Conservation (phyloP, 2,797 vertebrate species). For the Limosa lapponica region DNA sequence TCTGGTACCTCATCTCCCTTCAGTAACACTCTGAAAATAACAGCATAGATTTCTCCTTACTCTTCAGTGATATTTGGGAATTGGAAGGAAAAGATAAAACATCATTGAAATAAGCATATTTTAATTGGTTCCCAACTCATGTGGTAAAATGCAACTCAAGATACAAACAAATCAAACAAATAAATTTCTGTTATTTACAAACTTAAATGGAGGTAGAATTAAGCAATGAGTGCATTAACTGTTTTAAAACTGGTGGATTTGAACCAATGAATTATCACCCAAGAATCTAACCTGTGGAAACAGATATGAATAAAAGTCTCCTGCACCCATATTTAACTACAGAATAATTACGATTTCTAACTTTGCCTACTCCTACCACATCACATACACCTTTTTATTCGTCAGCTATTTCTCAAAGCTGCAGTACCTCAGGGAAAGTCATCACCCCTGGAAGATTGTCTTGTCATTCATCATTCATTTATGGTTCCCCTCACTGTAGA, state of each 20-base stretch:
- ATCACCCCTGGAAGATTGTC: not conserved
- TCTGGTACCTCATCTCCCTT: not conserved
- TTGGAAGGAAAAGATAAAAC: not conserved
- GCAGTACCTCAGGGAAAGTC: not conserved
- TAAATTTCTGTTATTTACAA: not conserved
- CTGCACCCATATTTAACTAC: not conserved
- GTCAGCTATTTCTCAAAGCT: not conserved
- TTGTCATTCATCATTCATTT: not conserved
- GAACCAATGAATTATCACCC: not conserved
- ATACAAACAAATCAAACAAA: not conserved
- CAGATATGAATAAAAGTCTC: not conserved
- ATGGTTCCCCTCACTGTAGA: not conserved
- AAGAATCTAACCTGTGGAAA: not conserved
- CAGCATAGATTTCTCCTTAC: not conserved
- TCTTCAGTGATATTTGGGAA: not conserved
- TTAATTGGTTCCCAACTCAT: not conserved
- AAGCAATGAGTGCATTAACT: not conserved
- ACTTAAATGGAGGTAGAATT: not conserved
- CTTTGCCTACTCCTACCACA: not conserved
- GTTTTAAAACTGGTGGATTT: not conserved
- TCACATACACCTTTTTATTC: not conserved
- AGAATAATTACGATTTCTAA: not conserved
- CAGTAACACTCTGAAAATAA: not conserved
- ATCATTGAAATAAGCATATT: not conserved
- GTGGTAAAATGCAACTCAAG: not conserved